Percentiles rank a stretch among this genome's conserved stretches.
phyloP scores from a whole-genome alignment of 2,113 vertebrate species.

The Salminus brasiliensis region DNA sequence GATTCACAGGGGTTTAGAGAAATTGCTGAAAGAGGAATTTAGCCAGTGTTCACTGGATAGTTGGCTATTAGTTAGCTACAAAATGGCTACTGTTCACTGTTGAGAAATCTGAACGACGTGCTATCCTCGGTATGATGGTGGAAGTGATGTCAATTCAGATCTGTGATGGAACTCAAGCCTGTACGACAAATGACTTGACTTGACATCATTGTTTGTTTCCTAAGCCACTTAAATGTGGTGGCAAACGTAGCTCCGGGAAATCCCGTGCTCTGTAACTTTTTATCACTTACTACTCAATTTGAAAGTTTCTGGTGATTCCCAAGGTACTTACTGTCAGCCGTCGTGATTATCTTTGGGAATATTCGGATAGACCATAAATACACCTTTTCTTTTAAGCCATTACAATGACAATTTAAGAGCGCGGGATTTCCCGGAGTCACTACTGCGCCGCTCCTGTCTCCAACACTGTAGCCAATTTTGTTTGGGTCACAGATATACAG shows the following conservation, averaged over 20 bases:
- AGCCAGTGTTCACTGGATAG: neutral
- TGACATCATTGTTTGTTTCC: neutral
- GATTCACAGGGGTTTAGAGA: too few relatives aligned
- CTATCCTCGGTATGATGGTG: neutral
- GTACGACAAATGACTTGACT: neutral
- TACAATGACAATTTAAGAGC: neutral
- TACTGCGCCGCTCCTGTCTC: neutral
- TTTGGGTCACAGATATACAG: neutral
- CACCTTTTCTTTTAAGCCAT: neutral
- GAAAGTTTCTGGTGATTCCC: conserved; percentile 31
- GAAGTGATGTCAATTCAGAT: neutral
- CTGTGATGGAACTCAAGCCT: neutral
- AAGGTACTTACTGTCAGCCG: neutral
- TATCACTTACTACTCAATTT: neutral
- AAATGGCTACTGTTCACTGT: neutral
- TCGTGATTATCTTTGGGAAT: conserved; percentile 2
- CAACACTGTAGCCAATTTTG: neutral
- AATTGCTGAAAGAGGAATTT: neutral
- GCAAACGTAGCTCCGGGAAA: conserved; percentile 5
- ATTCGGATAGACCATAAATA: neutral
- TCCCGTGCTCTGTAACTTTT: neutral
- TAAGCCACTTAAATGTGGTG: neutral
- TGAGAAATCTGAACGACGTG: neutral
- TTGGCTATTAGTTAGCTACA: neutral
- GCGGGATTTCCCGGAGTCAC: neutral